Percentiles rank a stretch among this genome's conserved stretches.
Conservation (phyloP, 2,797 vertebrate species). For the Diglossa cyanea region DNA sequence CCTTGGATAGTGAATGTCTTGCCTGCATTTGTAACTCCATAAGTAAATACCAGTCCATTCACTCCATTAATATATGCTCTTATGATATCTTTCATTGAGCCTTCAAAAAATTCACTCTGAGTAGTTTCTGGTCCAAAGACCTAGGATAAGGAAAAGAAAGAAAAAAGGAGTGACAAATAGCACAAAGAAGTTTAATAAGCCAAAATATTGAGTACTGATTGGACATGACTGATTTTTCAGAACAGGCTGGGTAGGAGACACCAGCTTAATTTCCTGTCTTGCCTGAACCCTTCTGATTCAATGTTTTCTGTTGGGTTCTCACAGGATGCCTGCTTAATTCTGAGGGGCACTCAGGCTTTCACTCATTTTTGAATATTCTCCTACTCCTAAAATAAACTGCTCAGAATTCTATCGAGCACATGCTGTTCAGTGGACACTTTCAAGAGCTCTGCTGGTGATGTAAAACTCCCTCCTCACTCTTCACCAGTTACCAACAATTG, state of each 20-base stretch:
- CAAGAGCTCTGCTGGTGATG: background rate
- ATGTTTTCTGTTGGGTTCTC: background rate
- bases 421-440: background rate
- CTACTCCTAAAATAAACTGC: background rate
- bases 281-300: background rate
- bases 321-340: background rate
- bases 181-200: background rate
- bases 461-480: background rate
- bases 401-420: background rate
- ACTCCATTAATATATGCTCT: constrained; percentile 80
- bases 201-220: background rate
- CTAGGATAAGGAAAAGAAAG: constrained; percentile 42
- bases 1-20: constrained; percentile 93
- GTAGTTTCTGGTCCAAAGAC: constrained; percentile 84
- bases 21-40: constrained; percentile 92
- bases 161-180: background rate
- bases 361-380: background rate
- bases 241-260: background rate
- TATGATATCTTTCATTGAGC: constrained; percentile 80
- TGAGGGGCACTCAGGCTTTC: background rate
- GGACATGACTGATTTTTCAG: background rate
- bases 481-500: background rate
- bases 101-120: constrained; percentile 83
- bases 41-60: constrained; percentile 87
- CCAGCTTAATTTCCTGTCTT: background rate